Base-by-base conservation (phyloP, 2,888 invertebrate species). In the Aspidapion aeneum region DNA sequence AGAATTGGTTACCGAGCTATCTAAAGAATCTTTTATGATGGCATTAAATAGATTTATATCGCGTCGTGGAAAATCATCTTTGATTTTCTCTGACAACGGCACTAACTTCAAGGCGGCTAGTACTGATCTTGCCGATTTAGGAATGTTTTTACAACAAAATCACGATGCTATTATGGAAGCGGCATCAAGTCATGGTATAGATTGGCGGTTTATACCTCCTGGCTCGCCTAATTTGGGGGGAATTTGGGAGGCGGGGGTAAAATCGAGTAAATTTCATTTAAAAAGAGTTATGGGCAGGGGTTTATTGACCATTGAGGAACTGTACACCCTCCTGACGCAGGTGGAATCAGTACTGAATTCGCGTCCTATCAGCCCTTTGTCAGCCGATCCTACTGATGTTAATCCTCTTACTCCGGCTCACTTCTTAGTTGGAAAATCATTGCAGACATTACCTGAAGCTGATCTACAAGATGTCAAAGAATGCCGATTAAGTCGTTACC, bases 51-150 rank as follows among this genome's bases (percentile, higher is more conserved):
- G 62, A 9, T 62, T 64, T 57, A 55, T 59, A 16, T n/a, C 54
- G 21, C 57, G 63, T 16, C 18, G 63, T 12, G 60, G 61, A 1
- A 61, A 57, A 54, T 61, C 63, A 19, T 18, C 18, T 21, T 22
- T 21, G 18, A 61, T 63, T 49, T 63, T 56, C 20, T 63, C 63
- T 1, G 63, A 63, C 22, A 63, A 61, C n/a, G 63, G 57, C 2
- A 63, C 49, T 5, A 63, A 61, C 22, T 63, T 63, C 18, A 48
- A 52, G 35, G 59, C 58, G 12, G 63, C 63, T 1, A 63, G 20
- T 35, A 51, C 21, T 35, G 21, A 52, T n/a, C 17, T 55, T 21
- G n/a, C 21, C 17, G 52, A 57, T 12, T 12, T 60, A 19, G n/a
- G 62, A n/a, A 18, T 60, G 17, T 63, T 62, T 50, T 20, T 63